Evolutionary conservation across 2,888 invertebrate genomes (phyloP).

Genomic region (Ornithoptera priamus): DNA sequence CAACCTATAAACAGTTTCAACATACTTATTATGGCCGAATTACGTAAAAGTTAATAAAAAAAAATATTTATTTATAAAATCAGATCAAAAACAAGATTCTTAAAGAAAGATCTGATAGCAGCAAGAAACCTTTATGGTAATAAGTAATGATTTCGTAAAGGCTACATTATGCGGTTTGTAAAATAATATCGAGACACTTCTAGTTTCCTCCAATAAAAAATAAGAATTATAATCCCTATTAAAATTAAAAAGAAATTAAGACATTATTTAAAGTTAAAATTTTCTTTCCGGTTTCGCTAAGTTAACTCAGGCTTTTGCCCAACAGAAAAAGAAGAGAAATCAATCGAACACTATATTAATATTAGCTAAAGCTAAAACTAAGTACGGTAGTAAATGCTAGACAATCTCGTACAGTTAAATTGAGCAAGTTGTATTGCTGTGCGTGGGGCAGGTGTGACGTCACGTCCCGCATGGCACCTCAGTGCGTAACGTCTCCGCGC

Average conservation of each 20-base stretch:
- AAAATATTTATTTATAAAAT: neutral
- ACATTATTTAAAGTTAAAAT: neutral
- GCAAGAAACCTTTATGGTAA: neutral
- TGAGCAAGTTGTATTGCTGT: constrained; percentile 35
- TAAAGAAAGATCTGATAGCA: neutral
- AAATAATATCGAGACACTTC: neutral
- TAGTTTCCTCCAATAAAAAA: neutral
- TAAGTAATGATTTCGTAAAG: neutral
- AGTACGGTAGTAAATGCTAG: constrained; percentile 6
- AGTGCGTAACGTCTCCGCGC: constrained; percentile 37
- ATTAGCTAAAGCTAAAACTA: constrained; percentile 5
- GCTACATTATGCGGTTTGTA: neutral
- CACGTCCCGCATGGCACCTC: constrained; percentile 3
- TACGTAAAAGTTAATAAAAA: neutral
- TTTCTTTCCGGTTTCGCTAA: too few species aligned
- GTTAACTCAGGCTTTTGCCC: too few species aligned
- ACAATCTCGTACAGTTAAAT: constrained; percentile 30
- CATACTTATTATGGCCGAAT: too few species aligned
- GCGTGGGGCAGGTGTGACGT: neutral
- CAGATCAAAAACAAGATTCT: neutral
- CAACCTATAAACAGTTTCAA: too few species aligned
- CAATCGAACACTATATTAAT: neutral
- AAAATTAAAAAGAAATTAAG: too few species aligned
- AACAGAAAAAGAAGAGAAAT: neutral
- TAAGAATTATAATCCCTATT: neutral